A percentile compares a stretch with the other conserved stretches of the same genome.
phyloP scores from a whole-genome alignment of 2,113 vertebrate species.

The Pangasianodon gigas region DNA sequence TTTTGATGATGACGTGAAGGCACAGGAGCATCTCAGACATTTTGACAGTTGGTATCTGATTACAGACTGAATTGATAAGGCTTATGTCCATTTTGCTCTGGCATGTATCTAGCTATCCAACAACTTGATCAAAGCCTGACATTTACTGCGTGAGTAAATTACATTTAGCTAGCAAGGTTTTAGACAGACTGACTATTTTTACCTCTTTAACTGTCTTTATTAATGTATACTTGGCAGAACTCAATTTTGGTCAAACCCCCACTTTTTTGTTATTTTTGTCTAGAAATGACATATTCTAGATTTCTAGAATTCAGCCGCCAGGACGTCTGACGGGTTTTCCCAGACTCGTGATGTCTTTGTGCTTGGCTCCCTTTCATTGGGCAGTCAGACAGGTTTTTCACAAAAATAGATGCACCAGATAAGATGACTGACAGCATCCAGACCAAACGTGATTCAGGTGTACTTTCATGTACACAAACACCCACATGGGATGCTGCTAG shows the following conservation, averaged over 20 bases:
- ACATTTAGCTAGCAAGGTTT: not conserved
- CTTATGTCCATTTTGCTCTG: not conserved
- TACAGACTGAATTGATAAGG: not conserved
- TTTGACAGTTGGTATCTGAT: not conserved
- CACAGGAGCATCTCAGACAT: not conserved
- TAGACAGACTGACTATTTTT: not conserved
- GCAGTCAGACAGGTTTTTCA: not conserved
- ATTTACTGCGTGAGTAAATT: not conserved
- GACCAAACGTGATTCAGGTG: not conserved
- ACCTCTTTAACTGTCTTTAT: not conserved
- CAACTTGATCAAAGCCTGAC: not conserved
- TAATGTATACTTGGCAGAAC: not conserved
- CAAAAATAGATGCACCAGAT: not conserved
- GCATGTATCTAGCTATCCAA: not conserved
- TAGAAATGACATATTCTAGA: not conserved
- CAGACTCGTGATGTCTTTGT: not conserved
- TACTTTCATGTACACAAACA: not conserved
- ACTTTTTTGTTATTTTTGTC: not conserved
- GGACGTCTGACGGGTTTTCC: not conserved
- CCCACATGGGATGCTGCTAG: not conserved
- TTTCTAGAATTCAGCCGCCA: not conserved
- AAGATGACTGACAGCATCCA: not conserved
- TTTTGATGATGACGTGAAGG: not conserved
- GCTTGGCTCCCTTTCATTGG: not conserved
- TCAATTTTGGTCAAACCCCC: not conserved